Evolutionary conservation across 2,888 invertebrate genomes (phyloP).

Genomic region (Monopis laevigella): DNA sequence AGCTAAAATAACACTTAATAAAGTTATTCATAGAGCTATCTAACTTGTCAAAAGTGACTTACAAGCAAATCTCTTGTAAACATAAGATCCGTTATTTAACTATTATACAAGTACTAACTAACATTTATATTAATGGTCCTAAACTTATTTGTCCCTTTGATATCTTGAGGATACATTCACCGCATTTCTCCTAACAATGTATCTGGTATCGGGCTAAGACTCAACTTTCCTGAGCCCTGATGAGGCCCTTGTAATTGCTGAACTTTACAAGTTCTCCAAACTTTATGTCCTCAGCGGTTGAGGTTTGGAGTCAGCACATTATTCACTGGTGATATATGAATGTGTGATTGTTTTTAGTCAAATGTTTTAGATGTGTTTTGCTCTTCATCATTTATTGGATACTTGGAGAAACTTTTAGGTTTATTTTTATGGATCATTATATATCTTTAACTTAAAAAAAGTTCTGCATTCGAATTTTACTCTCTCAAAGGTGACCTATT

Average conservation of each 20-base stretch:
- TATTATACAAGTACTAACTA: too few relatives aligned
- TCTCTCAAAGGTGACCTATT: too few relatives aligned
- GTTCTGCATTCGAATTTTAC: too few relatives aligned
- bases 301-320: not conserved
- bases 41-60: slow-evolving; percentile 10
- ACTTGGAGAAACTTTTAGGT: too few relatives aligned
- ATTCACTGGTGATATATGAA: slow-evolving; percentile 5
- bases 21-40: slow-evolving; percentile 1
- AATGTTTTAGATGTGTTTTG: too few relatives aligned
- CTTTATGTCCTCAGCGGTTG: slow-evolving; percentile 6
- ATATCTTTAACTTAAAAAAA: too few relatives aligned
- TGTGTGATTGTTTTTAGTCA: slow-evolving; percentile 2
- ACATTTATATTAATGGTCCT: slow-evolving; percentile 9
- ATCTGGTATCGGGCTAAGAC: slow-evolving; percentile 1
- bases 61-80: slow-evolving; percentile 4
- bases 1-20: not conserved
- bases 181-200: slow-evolving; percentile 4
- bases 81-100: slow-evolving; percentile 1
- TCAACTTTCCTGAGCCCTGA: slow-evolving; percentile 5
- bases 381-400: too few relatives aligned
- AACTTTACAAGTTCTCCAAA: slow-evolving; percentile 7
- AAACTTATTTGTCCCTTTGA: slow-evolving; percentile 12
- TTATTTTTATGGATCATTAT: too few relatives aligned
- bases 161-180: slow-evolving; percentile 8
- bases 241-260: slow-evolving; percentile 7